Evolutionary conservation across 2,888 invertebrate species (phyloP).

Genomic region (Oxycera nigricornis): DNA sequence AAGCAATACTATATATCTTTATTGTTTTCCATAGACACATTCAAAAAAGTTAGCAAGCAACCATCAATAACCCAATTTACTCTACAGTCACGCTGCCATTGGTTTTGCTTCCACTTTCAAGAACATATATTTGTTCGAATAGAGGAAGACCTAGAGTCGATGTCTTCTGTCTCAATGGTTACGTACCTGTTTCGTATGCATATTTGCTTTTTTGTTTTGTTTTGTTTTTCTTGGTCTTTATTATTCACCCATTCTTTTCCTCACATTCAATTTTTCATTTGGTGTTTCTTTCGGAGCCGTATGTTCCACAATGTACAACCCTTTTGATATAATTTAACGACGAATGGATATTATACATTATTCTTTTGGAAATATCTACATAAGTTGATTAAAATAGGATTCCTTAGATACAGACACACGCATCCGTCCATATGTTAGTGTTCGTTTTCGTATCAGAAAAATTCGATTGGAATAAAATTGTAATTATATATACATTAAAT

Average conservation of each 20-base stretch:
- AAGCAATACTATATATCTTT: no score
- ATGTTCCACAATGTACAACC: neutral
- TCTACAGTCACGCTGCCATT: neutral
- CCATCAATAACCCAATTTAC: neutral
- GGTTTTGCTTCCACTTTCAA: neutral
- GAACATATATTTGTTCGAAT: neutral
- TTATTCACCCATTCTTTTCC: neutral
- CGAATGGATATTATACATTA: neutral
- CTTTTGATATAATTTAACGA: neutral
- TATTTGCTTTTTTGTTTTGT: neutral
- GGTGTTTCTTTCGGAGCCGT: neutral
- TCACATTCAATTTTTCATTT: neutral
- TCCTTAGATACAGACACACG: no score
- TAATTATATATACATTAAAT: no score
- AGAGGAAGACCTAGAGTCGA: neutral
- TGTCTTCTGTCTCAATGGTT: conserved; percentile 2
- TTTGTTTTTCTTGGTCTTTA: neutral
- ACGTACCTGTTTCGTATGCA: conserved; percentile 1
- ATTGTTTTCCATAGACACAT: neutral
- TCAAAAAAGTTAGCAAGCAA: neutral
- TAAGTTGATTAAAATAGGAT: no score
- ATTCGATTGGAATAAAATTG: no score
- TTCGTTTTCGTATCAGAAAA: no score
- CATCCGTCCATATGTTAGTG: no score
- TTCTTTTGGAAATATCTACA: no score